phyloP scores from a whole-genome alignment of 2,888 invertebrate species.

The Perizoma flavofasciatum region DNA sequence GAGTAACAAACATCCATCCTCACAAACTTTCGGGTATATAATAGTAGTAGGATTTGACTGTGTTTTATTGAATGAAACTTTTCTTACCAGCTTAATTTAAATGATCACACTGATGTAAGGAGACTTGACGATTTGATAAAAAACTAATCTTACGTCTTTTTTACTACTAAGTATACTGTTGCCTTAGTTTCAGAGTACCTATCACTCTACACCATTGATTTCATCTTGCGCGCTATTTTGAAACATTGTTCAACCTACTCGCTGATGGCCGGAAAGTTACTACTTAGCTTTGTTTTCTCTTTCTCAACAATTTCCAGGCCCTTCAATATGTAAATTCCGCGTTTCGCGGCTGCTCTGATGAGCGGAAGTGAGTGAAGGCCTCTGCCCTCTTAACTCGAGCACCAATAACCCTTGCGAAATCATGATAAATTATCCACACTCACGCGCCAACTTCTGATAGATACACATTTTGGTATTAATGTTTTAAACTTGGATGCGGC shows the following conservation, averaged over 20 bases:
- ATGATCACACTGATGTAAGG: too few species aligned
- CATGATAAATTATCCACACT: constrained; percentile 83
- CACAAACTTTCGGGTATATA: too few species aligned
- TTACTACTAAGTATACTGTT: too few species aligned
- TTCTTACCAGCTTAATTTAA: too few species aligned
- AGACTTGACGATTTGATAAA: too few species aligned
- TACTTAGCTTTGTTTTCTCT: constrained; percentile 35
- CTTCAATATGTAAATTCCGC: constrained; percentile 72
- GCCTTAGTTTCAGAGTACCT: too few species aligned
- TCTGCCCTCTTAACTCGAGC: constrained; percentile 69
- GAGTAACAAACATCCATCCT: too few species aligned
- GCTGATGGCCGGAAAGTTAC: neutral
- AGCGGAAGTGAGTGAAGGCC: constrained; percentile 45
- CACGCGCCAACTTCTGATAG: constrained; percentile 65
- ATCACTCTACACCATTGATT: too few species aligned
- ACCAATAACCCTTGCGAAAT: constrained; percentile 79
- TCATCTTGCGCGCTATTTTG: neutral
- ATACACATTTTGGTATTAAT: constrained; percentile 48
- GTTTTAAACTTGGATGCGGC: constrained; percentile 46
- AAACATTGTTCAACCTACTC: neutral
- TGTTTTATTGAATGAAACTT: too few species aligned
- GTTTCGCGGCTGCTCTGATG: constrained; percentile 53
- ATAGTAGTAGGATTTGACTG: too few species aligned
- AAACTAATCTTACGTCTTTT: too few species aligned
- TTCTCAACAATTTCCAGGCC: constrained; percentile 65